Evolutionary conservation across 30 jellyfish, hydroid and myxozoan species (phyloP), one percentile per base, ranked within the genome.

Genomic region (Turritopsis dohrnii): DNA sequence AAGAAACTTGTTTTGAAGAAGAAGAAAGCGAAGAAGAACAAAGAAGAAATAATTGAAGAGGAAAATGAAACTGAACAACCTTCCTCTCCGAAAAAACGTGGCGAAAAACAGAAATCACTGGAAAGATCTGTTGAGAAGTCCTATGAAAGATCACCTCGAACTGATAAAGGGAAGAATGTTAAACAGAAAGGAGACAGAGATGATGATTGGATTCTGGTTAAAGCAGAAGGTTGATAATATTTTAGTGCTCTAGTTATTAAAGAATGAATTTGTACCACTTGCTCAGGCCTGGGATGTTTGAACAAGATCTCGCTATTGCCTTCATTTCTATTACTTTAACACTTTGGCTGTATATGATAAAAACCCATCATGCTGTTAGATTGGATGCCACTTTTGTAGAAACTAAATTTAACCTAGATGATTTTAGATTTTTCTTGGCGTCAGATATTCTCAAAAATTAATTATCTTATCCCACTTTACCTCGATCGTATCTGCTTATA

Each of bases 1-100:
- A 80, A 80, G 87, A 80, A 80, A n/a, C 82, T 80, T 7, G 87
- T 80, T 21, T 71, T 80, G 53, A 80, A 80, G 84, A 80, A 80
- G 83, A 80, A 80, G 80, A 80, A 80, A 80, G 60, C 21, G 8
- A 25, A 23, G 16, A 29, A 23, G 24, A 66, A 18, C 53, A 60
- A 26, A 69, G 30, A 69, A 19, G n/a, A 7, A 69, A 27, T 9
- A 23, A 69, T 69, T 27, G 30, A n/a, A 19, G 77, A 69, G 19
- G 77, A 19, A 69, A 23, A 69, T n/a, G 77, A 69, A 23, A 21
- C 28, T 7, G 77, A 69, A 19, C 31, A 27, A n/a, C 77, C 28
- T 7, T 17, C 30, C 30, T 69, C 31, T 0, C 77, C 77, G 0
- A 69, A 69, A 27, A 69, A 69, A 69, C 31, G 17, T 1, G 19